These are phyloP conservation scores for Amiota mariae DNA, from an alignment of 2,888 invertebrate species.

Conservation along the genomic window DNA sequence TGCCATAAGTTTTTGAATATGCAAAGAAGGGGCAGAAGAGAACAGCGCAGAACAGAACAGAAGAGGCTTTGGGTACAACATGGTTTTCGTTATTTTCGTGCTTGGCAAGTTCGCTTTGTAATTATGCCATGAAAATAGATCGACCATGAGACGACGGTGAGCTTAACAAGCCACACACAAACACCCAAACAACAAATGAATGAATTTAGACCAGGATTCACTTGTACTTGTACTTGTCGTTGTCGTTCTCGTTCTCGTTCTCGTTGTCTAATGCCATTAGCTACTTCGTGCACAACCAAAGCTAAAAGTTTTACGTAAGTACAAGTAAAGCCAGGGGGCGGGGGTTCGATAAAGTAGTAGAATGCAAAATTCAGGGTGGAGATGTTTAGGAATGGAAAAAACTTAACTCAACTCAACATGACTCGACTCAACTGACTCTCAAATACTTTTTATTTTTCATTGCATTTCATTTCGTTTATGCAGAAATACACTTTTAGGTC, in stretches of 20 bases:
- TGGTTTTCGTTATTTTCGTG: conserved; percentile 1
- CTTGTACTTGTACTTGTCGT: conserved; percentile 16
- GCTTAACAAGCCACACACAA: conserved; percentile 1
- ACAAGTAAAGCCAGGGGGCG: not conserved
- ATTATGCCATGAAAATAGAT: conserved; percentile 57
- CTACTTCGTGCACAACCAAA: conserved; percentile 54
- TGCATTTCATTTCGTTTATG: not conserved
- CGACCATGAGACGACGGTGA: conserved; percentile 1
- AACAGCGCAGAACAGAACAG: too few relatives aligned
- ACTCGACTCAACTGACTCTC: too few relatives aligned
- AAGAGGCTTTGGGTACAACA: too few relatives aligned
- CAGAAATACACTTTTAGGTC: conserved; percentile 20
- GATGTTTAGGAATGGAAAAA: not conserved
- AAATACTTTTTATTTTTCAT: too few relatives aligned
- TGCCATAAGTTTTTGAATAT: too few relatives aligned
- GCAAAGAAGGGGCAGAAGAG: too few relatives aligned
- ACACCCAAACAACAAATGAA: not conserved
- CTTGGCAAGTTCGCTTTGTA: conserved; percentile 52
- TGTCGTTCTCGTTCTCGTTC: not conserved
- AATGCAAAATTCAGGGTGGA: too few relatives aligned
- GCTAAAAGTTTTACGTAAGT: conserved; percentile 20
- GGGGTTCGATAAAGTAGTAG: too few relatives aligned
- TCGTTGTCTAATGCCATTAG: conserved; percentile 46
- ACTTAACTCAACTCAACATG: not conserved
- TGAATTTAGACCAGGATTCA: conserved; percentile 25